A percentile compares a stretch with the other conserved stretches of the same genome.
Conservation (phyloP, 1,140 invertebrate genomes). For the Magallana gigas region DNA sequence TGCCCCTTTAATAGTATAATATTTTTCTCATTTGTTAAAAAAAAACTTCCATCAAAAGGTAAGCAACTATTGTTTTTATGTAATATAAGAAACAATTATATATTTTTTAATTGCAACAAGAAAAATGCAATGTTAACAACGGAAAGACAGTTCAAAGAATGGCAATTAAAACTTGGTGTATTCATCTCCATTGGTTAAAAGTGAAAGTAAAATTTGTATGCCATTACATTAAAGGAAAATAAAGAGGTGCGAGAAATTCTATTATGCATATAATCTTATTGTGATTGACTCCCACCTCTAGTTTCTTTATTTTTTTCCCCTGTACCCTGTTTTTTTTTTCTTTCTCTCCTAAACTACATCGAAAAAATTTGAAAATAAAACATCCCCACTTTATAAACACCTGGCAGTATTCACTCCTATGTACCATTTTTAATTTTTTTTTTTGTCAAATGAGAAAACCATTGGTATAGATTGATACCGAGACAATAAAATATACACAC, state of each 20-base stretch:
- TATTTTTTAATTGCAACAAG: conserved; percentile 24
- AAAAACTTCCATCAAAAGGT: not conserved
- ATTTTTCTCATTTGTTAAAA: not conserved
- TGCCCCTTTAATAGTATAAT: not conserved
- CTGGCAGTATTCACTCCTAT: no score
- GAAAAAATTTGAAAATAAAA: not conserved
- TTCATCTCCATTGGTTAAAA: not conserved
- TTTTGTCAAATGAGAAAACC: not conserved
- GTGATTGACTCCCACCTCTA: not conserved
- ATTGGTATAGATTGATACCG: not conserved
- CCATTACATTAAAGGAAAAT: not conserved
- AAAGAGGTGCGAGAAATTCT: not conserved
- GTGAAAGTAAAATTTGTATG: not conserved
- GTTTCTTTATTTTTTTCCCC: not conserved
- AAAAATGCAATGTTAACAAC: conserved; percentile 27
- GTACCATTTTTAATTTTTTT: not conserved
- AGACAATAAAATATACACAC: conserved; percentile 21
- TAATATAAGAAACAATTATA: conserved; percentile 17
- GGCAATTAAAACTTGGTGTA: not conserved
- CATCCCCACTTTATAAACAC: not conserved
- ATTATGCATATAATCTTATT: conserved; percentile 10
- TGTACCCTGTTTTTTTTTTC: not conserved
- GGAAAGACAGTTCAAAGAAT: not conserved
- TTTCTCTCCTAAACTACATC: not conserved
- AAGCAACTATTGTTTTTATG: not conserved